Base-by-base conservation (phyloP, 2,113 vertebrate genomes). In the Pteropus alecto region DNA sequence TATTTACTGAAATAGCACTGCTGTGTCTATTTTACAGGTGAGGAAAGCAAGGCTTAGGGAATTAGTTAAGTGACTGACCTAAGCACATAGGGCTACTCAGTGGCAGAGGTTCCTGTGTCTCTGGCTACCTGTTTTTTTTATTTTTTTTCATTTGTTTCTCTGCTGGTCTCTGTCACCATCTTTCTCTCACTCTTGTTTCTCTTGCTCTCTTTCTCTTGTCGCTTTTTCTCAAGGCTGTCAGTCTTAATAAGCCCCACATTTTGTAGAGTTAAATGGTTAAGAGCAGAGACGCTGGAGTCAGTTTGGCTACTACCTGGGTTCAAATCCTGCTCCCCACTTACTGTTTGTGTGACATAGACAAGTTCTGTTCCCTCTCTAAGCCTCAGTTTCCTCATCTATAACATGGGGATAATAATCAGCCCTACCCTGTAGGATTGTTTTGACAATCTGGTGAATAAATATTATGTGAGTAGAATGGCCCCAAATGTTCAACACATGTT, bases 391-490 rank as follows among this genome's bases (percentile, higher is more conserved):
- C 67, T 93, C 38, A 65, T 87, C 38, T 93, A 33, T 90, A 87
- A 87, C 18, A 78, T n/a, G 70, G 60, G 19, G 56, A 65, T 77
- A 76, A 87, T 0, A 5, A 74, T 26, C 6, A 3, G 68, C 61
- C 30, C 13, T 63, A 87, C 15, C 43, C 41, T 88, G 21, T 91
- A 79, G 28, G 30, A 83, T 26, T 94, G 35, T 58, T 91, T 43
- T 89, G 43, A 95, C 22, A 93, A 84, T 68, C 51, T 18, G 73
- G 8, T 83, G 46, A 87, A 93, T 92, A 68, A 89, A 74, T 65
- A 92, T 65, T 87, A 88, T 58, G 35, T 73, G 41, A 76, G 74
- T 18, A 87, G 22, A 96, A 67, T 87, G 65, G 51, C 21, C 71
- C 56, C 54, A 48, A 63, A 22, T 89, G 13, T 82, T 90, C 28